A percentile compares a stretch with the other conserved stretches of the same genome.
These are phyloP conservation scores for Saxidomus purpurata DNA, from an alignment of 1,140 invertebrate species.

Conservation along the genomic window DNA sequence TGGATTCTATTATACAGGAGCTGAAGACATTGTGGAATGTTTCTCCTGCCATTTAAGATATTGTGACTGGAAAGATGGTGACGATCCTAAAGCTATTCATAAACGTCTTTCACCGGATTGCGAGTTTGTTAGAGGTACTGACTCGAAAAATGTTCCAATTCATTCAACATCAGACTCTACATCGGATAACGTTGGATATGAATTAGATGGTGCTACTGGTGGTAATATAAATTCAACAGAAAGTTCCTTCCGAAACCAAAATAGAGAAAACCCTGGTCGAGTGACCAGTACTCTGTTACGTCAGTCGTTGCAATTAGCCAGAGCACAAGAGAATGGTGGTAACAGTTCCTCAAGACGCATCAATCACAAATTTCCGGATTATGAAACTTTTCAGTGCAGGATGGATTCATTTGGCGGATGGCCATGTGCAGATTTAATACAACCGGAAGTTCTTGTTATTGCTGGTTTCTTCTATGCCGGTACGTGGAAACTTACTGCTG, in stretches of 20 bases:
- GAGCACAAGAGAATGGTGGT: background rate
- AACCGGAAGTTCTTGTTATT: background rate
- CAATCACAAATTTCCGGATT: background rate
- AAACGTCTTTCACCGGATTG: background rate
- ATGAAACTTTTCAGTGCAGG: background rate
- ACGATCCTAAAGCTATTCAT: background rate
- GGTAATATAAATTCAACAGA: background rate
- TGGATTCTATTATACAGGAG: constrained; percentile 22
- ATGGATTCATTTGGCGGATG: background rate
- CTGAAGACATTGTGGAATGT: constrained; percentile 4
- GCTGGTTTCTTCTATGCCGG: constrained; percentile 48
- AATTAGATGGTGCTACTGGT: too few relatives aligned
- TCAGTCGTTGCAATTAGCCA: too few relatives aligned
- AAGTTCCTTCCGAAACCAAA: too few relatives aligned
- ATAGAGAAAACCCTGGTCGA: too few relatives aligned
- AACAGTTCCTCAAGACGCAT: background rate
- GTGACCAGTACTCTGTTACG: too few relatives aligned
- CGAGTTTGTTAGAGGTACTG: background rate
- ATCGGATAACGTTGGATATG: background rate
- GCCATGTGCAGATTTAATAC: constrained; percentile 1
- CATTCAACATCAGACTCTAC: background rate
- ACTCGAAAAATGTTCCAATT: background rate
- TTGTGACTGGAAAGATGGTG: background rate
- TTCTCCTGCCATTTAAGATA: background rate
- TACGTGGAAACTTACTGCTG: background rate